phyloP scores from a whole-genome alignment of 1,140 invertebrate genomes.

The Platorchestia sp. region DNA sequence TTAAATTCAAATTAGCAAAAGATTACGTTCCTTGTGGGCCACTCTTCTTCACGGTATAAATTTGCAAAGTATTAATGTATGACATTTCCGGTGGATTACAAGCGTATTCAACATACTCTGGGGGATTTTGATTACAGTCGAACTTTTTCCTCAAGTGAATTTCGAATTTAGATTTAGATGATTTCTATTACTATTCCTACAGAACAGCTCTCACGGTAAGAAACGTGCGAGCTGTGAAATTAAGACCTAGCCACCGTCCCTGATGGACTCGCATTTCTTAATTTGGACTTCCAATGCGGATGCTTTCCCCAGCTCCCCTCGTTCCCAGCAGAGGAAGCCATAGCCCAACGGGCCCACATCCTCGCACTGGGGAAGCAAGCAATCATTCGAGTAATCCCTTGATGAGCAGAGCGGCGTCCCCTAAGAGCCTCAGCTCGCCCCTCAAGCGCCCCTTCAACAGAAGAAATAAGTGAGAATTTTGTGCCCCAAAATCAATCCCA shows the following conservation, averaged over 20 bases:
- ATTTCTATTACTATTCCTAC: neutral
- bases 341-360: neutral
- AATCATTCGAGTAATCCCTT: constrained; percentile 8
- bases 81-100: too few relatives aligned
- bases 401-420: neutral
- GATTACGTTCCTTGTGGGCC: too few relatives aligned
- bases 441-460: neutral
- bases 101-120: too few relatives aligned
- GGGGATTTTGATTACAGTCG: too few relatives aligned
- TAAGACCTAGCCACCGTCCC: neutral
- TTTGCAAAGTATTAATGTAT: too few relatives aligned
- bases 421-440: neutral
- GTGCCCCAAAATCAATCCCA: neutral
- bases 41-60: too few relatives aligned
- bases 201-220: neutral
- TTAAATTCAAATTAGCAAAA: too few relatives aligned
- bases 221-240: neutral
- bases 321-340: neutral
- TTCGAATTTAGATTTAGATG: too few relatives aligned
- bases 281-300: neutral
- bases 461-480: neutral
- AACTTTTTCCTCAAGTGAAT: too few relatives aligned
- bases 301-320: neutral
- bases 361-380: neutral
- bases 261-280: neutral